These are phyloP conservation scores for Perithous albicinctus DNA, from an alignment of 2,888 invertebrate species.

Conservation along the genomic window DNA sequence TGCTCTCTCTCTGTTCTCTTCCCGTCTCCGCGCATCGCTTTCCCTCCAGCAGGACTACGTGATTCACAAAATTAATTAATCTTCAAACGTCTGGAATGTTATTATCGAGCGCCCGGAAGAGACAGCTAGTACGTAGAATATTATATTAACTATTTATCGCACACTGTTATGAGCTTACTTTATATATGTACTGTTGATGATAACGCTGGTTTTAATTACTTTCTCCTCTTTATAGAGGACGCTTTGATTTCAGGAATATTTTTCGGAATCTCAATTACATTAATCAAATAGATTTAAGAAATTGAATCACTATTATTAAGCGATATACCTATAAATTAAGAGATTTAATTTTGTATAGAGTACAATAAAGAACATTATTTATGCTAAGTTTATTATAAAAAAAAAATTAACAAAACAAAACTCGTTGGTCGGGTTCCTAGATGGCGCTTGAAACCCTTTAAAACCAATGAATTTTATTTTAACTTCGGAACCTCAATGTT, in stretches of 20 bases:
- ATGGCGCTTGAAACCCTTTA: no score
- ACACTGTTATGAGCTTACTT: neutral
- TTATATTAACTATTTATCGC: conserved; percentile 20
- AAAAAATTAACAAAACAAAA: no score
- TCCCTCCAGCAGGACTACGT: conserved; percentile 4
- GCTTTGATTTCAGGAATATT: neutral
- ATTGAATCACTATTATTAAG: no score
- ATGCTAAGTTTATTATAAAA: no score
- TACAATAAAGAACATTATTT: no score
- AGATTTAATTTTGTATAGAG: no score
- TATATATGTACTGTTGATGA: conserved; percentile 2
- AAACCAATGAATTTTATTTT: no score
- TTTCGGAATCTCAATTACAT: neutral
- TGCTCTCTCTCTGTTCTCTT: neutral
- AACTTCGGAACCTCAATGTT: no score
- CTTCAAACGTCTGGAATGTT: conserved; percentile 50
- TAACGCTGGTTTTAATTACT: neutral
- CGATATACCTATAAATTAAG: no score
- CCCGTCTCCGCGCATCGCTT: neutral
- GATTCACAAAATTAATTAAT: conserved; percentile 70
- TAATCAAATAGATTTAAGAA: no score
- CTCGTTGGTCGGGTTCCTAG: no score
- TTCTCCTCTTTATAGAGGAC: neutral
- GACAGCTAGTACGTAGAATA: conserved; percentile 7
- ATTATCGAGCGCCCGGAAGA: conserved; percentile 27